A percentile compares a stretch with the other conserved stretches of the same genome.
Evolutionary conservation across 2,888 invertebrate species (phyloP).

Genomic region (Acrobeloides nanus): DNA sequence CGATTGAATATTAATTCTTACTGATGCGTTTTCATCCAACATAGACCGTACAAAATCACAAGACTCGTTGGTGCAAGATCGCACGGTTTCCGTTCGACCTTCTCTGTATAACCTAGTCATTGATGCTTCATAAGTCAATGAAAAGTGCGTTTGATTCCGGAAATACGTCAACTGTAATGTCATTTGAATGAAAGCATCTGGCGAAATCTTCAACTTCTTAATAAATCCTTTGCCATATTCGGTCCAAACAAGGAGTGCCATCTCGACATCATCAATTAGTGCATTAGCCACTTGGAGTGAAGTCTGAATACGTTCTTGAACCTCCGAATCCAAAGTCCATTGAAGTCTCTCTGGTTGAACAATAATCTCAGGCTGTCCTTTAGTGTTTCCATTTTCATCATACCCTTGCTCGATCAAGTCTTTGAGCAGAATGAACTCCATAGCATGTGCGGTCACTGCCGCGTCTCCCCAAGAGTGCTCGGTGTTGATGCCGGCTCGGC

Average conservation of each 20-base stretch:
- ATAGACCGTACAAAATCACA: slow-evolving; percentile 84
- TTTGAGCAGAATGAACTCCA: slow-evolving; percentile 66
- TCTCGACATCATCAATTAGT: slow-evolving; percentile 79
- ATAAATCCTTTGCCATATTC: slow-evolving; percentile 76
- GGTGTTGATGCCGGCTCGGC: slow-evolving; percentile 87
- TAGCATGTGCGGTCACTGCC: slow-evolving; percentile 87
- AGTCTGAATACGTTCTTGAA: slow-evolving; percentile 12
- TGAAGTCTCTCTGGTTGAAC: slow-evolving; percentile 67
- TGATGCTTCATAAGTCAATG: slow-evolving; percentile 93
- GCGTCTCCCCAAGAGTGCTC: slow-evolving; percentile 99
- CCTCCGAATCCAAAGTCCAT: slow-evolving; percentile 65
- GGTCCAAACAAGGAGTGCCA: slow-evolving; percentile 76
- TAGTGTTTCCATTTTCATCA: slow-evolving; percentile 67
- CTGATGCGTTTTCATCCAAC: slow-evolving; percentile 66
- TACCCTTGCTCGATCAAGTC: slow-evolving; percentile 55
- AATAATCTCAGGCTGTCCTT: slow-evolving; percentile 67
- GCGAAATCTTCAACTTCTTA: slow-evolving; percentile 83
- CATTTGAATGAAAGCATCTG: slow-evolving; percentile 94
- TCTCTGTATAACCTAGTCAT: slow-evolving; percentile 94
- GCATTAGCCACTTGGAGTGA: slow-evolving; percentile 61
- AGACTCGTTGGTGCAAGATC: slow-evolving; percentile 83
- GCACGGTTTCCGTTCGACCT: slow-evolving; percentile 93
- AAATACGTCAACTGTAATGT: slow-evolving; percentile 87
- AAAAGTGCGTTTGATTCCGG: slow-evolving; percentile 80
- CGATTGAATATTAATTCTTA: no score